phyloP scores from a whole-genome alignment of 2,797 vertebrate genomes.

The Mus caroli region DNA sequence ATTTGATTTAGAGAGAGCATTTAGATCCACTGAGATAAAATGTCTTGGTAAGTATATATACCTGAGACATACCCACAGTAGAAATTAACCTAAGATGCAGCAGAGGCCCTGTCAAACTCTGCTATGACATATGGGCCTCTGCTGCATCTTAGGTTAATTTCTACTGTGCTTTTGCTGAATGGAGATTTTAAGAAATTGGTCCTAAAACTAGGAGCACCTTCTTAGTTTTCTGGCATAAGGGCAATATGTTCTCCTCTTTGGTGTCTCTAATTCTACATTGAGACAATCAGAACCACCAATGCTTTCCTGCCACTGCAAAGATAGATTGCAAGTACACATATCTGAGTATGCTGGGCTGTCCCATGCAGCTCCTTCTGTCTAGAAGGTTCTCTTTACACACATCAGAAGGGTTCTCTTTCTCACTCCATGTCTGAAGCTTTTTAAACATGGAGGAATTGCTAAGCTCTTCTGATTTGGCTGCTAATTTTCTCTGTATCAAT shows the following conservation, averaged over 20 bases:
- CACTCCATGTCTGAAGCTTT: neutral
- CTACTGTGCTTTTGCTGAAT: conserved; percentile 84
- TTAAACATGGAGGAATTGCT: neutral
- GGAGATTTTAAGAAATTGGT: neutral
- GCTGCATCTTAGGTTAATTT: conserved; percentile 96
- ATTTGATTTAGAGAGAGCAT: conserved; percentile 13
- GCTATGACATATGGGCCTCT: too few relatives aligned
- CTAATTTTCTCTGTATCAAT: fast-evolving
- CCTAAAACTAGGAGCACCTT: neutral
- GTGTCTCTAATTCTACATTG: neutral
- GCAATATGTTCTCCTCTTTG: neutral
- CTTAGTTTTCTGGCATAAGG: neutral
- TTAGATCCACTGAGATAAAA: neutral
- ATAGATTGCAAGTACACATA: neutral
- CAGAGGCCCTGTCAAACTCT: too few relatives aligned
- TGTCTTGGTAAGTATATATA: neutral
- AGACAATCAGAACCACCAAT: neutral
- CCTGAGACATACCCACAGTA: neutral
- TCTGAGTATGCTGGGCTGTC: neutral
- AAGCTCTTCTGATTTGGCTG: neutral
- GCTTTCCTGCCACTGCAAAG: neutral
- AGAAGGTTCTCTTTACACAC: neutral
- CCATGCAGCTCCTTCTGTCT: neutral
- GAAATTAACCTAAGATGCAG: too few relatives aligned
- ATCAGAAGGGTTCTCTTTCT: neutral